phyloP scores from a whole-genome alignment of 2,113 vertebrate species.

The Lipotes vexillifer region DNA sequence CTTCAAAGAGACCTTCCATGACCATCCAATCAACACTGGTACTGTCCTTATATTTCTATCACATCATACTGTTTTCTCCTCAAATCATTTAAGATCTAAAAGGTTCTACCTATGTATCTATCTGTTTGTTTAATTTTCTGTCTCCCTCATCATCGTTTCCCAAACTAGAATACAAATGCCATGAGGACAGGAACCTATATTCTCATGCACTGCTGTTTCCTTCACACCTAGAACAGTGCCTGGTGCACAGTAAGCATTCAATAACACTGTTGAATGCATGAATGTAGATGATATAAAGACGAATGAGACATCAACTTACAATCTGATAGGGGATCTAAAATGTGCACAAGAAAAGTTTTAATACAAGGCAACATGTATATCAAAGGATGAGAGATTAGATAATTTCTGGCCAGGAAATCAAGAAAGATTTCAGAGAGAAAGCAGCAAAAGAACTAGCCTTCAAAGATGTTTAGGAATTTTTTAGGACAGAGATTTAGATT shows the following conservation, averaged over 20 bases:
- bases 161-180: not conserved
- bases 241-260: not conserved
- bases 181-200: not conserved
- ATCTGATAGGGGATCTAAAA: not conserved
- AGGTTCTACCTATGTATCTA: not conserved
- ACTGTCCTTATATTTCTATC: not conserved
- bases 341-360: not conserved
- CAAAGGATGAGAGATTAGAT: not conserved
- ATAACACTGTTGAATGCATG: not conserved
- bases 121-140: not conserved
- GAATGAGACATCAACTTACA: not conserved
- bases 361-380: not conserved
- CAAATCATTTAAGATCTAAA: not conserved
- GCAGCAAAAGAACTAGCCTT: not conserved
- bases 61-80: not conserved
- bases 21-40: not conserved
- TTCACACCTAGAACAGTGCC: not conserved
- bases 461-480: not conserved
- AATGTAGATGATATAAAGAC: not conserved
- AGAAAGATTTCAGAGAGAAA: constrained; percentile 1
- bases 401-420: not conserved
- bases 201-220: not conserved
- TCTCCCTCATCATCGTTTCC: not conserved
- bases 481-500: not conserved
- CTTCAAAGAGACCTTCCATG: not conserved